Base-by-base conservation (phyloP, 2,113 vertebrate species). In the Corvus hawaiiensis region DNA sequence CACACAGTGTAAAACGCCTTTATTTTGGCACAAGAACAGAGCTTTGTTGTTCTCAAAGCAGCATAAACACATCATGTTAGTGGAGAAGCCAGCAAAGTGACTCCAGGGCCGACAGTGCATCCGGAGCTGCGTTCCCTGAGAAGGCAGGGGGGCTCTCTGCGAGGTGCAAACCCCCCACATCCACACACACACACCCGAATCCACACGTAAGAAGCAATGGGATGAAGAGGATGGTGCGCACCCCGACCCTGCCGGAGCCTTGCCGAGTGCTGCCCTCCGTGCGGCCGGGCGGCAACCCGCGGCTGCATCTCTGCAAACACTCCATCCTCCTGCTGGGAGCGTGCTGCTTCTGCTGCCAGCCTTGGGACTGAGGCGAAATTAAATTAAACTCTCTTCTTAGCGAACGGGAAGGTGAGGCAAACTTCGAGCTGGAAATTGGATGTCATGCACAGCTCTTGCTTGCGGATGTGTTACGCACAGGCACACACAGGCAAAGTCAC, bases 171-270 rank as follows among this genome's bases (percentile, higher is more conserved):
- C 24, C 56, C 3, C 66, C 24, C 30, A 0, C 32, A 11, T 6
- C 23, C 48, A 3, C 55, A 8, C 6, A 2, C 44, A 0, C 30
- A 3, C 16, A 37, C 37, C 21, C 13, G 33, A 13, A 64, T 62
- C 49, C 3, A 5, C 46, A 2, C 6, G 14, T 6, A 0, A 30
- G 33, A 7, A 30, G 41, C 15, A 0, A 24, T 1, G 3, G 22
- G 14, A 33, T 3, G 59, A 4, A 4, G 84, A 56, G 85, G 52
- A 2, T 1, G 49, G 22, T 14, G 37, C 10, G 4, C 23, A 24
- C 12, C 71, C 59, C 19, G 8, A 33, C 14, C 49, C 68, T 10
- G 61, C 30, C 55, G 2, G 16, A 76, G 84, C 90, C 76, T 8
- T 8, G 61, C 52, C 5, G 19, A 39, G 71, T 6, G 8, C 63